These are phyloP conservation scores for Alcedo quadribrachys DNA, from an alignment of 2,797 vertebrate species.

Conservation along the genomic window DNA sequence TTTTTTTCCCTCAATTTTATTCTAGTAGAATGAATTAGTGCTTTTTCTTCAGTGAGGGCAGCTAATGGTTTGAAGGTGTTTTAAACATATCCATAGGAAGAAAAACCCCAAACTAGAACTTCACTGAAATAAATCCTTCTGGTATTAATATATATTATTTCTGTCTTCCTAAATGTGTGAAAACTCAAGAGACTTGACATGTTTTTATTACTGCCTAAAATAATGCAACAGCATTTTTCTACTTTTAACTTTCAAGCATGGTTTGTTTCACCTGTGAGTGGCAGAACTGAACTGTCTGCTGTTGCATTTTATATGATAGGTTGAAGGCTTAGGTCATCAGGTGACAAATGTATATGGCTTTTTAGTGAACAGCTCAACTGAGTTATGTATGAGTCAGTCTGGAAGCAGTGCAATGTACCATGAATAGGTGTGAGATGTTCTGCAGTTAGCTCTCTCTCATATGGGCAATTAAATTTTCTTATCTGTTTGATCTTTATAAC, in stretches of 20 bases:
- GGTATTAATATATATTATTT: neutral
- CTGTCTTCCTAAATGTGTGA: neutral
- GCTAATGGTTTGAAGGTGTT: neutral
- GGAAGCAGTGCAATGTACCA: neutral
- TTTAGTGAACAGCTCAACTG: neutral
- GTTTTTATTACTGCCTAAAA: neutral
- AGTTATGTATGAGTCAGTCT: neutral
- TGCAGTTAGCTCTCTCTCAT: neutral
- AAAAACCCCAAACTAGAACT: neutral
- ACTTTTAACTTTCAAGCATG: neutral
- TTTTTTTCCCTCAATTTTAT: neutral
- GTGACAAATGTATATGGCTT: neutral
- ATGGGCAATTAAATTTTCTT: constrained; percentile 24
- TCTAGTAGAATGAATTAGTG: neutral
- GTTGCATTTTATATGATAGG: neutral
- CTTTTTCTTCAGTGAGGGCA: neutral
- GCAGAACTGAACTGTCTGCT: neutral
- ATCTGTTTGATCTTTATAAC: neutral
- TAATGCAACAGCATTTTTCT: neutral
- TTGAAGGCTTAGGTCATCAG: neutral
- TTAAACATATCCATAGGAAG: neutral
- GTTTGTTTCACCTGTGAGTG: neutral
- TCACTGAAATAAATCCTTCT: neutral
- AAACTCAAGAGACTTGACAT: neutral
- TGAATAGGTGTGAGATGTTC: neutral